phyloP scores from a whole-genome alignment of 2,888 invertebrate species.

The Coenonympha glycerion region DNA sequence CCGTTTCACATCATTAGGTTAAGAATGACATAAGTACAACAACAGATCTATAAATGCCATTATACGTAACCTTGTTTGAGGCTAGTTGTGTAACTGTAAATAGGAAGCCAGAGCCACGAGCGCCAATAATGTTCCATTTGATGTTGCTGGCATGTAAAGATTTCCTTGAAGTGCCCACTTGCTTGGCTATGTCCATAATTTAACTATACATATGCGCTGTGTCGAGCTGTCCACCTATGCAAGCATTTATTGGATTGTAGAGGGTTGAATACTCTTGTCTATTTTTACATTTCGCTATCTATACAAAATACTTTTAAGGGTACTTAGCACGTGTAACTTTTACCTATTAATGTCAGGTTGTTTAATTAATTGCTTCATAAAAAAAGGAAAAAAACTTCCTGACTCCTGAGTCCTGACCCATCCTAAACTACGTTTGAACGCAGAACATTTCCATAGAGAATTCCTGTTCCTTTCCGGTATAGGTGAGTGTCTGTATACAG shows the following conservation, averaged over 20 bases:
- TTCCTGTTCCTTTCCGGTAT: no score
- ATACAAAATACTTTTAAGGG: background rate
- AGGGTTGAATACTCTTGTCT: constrained; percentile 13
- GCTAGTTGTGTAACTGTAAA: constrained; percentile 1
- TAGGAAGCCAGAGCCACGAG: constrained; percentile 9
- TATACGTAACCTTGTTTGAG: background rate
- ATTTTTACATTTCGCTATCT: constrained; percentile 7
- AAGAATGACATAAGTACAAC: background rate
- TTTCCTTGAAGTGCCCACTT: constrained; percentile 16
- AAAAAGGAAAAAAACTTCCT: no score
- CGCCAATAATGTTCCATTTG: constrained; percentile 3
- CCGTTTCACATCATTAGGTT: background rate
- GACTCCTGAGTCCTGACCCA: no score
- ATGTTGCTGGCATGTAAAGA: constrained; percentile 8
- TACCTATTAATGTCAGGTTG: no score
- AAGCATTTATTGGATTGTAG: constrained; percentile 22
- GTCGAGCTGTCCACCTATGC: constrained; percentile 16
- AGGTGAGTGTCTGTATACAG: no score
- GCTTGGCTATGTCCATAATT: constrained; percentile 17
- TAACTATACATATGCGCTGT: no score
- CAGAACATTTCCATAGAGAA: no score
- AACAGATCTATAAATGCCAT: background rate
- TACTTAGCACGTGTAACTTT: no score
- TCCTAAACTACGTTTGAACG: no score
- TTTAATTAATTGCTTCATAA: no score